Evolutionary conservation across 2,113 vertebrate species (phyloP).

Genomic region (Crotophaga sulcirostris): DNA sequence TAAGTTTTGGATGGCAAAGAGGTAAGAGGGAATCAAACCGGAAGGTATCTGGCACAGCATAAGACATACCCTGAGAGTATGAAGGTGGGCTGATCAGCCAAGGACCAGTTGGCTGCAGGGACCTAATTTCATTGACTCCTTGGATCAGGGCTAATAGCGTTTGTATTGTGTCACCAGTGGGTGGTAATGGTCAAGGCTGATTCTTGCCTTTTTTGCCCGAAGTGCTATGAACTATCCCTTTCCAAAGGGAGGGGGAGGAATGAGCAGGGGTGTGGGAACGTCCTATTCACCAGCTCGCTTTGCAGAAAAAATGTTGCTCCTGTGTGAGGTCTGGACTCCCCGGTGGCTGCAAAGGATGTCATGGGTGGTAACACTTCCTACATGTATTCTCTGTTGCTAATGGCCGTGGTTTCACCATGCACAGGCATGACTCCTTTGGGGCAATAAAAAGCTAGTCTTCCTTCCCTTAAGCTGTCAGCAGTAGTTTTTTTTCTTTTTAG

Average conservation of each 20-base stretch:
- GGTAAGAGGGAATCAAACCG: background rate
- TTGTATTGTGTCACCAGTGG: background rate
- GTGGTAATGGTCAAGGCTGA: background rate
- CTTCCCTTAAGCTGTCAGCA: slow-evolving; percentile 1
- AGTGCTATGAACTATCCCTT: background rate
- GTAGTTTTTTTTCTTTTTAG: background rate
- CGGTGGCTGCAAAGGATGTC: background rate
- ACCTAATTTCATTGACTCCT: background rate
- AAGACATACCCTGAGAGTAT: background rate
- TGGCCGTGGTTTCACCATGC: background rate
- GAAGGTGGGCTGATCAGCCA: background rate
- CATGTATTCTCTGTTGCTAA: background rate
- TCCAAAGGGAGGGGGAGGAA: background rate
- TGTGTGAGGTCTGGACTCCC: slow-evolving; percentile 22
- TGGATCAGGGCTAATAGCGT: fast-evolving
- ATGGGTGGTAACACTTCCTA: slow-evolving; percentile 9
- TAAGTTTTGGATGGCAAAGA: background rate
- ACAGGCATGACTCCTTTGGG: background rate
- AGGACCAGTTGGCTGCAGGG: background rate
- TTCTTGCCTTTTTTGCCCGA: background rate
- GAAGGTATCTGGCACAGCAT: background rate
- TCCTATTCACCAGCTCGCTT: background rate
- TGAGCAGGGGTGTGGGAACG: background rate
- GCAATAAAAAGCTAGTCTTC: background rate
- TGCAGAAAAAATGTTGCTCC: background rate